Evolutionary conservation across 2,888 invertebrate genomes (phyloP), one percentile per base, ranked within the genome.

Genomic region (Cephus runcator): DNA sequence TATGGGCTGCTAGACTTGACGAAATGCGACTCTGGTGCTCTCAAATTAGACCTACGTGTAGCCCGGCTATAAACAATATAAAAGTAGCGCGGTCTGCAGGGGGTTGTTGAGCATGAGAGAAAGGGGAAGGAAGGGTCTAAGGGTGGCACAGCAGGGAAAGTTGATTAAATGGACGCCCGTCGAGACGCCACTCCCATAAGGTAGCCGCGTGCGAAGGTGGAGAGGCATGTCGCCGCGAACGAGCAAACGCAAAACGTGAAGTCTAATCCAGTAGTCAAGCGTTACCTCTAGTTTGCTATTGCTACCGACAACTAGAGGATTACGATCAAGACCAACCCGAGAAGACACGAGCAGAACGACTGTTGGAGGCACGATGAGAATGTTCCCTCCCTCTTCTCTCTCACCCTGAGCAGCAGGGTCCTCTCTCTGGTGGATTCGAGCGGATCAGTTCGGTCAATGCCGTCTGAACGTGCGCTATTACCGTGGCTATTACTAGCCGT

Each of bases 371-470:
- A 56, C 23, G 56, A 56, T 56, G 56, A 56, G 56, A 56, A 56
- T 56, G 56, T 56, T 56, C 23, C 23, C 56, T 56, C 56, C 56
- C 56, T 23, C 56, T 56, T 23, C 23, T 23, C 56, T 56, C 56
- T 56, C 56, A 4, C 56, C 9, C 56, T 23, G 23, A 56, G 56
- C 23, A 56, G 56, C 56, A 56, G 34, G 34, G 2, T 56, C 56
- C 56, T 56, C 40, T 15, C 56, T 56, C 56, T 56, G 23, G 23
- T 23, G 1, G 56, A 56, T 23, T 56, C 56, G 56, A 56, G 56
- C 56, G 56, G 56, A 56, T 71, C 71, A 31, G 31, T 34, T 85
- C 86, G 85, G 85, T 87, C 86, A 87, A 86, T 87, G 84, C 83
- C 86, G 84, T 82, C 80, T 82, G 77, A 79, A 80, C 81, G 77